Evolutionary conservation across 2,888 invertebrate genomes (phyloP).

Genomic region (Luperina testacea): DNA sequence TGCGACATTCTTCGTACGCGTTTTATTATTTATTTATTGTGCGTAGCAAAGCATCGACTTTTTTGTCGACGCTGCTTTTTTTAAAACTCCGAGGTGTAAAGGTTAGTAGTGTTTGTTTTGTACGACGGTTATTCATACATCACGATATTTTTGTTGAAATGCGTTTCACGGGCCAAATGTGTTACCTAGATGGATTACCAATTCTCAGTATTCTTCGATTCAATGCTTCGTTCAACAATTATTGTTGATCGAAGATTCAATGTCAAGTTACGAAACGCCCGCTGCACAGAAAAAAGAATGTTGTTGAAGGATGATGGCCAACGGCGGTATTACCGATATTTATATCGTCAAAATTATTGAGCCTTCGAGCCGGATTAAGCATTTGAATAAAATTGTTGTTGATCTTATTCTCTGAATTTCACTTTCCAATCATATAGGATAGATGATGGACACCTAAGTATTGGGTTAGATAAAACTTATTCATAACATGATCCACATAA

Average conservation of each 20-base stretch:
- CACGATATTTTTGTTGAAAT: constrained; percentile 63
- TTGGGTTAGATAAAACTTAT: neutral
- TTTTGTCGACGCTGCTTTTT: constrained; percentile 76
- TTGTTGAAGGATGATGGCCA: neutral
- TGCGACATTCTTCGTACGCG: constrained; percentile 78
- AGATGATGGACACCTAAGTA: neutral
- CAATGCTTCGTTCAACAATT: neutral
- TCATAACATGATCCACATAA: neutral
- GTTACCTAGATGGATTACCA: constrained; percentile 37
- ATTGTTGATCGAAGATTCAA: neutral
- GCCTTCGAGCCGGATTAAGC: neutral
- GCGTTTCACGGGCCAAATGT: constrained; percentile 40
- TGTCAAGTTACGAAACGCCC: constrained; percentile 28
- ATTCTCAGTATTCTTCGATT: constrained; percentile 29
- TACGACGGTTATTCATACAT: constrained; percentile 67
- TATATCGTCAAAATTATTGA: neutral
- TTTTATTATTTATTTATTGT: constrained; percentile 75
- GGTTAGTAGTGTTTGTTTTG: constrained; percentile 75
- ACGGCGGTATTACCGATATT: neutral
- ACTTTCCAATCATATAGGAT: neutral
- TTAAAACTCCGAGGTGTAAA: constrained; percentile 72
- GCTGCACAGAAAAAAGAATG: neutral
- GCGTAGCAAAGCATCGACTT: constrained; percentile 64
- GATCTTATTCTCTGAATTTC: neutral
- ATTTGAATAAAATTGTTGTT: neutral